phyloP scores from a whole-genome alignment of 2,113 vertebrate species.

The Girardinichthys multiradiatus region DNA sequence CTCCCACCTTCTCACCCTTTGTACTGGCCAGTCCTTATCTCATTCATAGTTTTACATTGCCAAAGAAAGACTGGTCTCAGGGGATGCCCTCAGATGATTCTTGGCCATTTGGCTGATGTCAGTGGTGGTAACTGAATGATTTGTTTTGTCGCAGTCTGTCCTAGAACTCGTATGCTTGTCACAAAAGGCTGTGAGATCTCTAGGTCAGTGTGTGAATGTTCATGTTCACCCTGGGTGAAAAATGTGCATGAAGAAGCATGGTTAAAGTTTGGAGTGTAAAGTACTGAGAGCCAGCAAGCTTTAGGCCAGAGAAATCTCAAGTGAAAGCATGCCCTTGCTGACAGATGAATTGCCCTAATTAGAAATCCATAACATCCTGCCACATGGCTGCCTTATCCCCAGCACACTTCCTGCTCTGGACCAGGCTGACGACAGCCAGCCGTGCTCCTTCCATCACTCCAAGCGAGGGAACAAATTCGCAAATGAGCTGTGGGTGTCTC shows the following conservation, averaged over 20 bases:
- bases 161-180: slow-evolving; percentile 36
- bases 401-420: slow-evolving; percentile 98
- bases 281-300: slow-evolving; percentile 48
- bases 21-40: slow-evolving; percentile 57
- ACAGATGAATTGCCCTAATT: slow-evolving; percentile 99
- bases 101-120: slow-evolving; percentile 44
- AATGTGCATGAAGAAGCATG: slow-evolving; percentile 45
- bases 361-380: slow-evolving; percentile 99
- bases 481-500: slow-evolving; percentile 50
- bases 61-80: slow-evolving; percentile 56
- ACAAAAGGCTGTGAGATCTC: slow-evolving; percentile 41
- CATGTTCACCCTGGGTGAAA: slow-evolving; percentile 44
- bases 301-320: slow-evolving; percentile 78
- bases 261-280: slow-evolving; percentile 61
- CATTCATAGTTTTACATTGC: slow-evolving; percentile 47
- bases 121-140: slow-evolving; percentile 56
- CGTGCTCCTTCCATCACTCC: slow-evolving; percentile 86
- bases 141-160: slow-evolving; percentile 53
- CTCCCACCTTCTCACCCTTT: slow-evolving; percentile 32
- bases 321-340: slow-evolving; percentile 96
- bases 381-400: slow-evolving; percentile 99
- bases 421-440: slow-evolving; percentile 97
- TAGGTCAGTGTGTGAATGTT: slow-evolving; percentile 35
- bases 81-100: slow-evolving; percentile 45
- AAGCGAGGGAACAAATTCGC: slow-evolving; percentile 49